Percentiles rank a stretch among this genome's conserved stretches.
Conservation (phyloP, 2,797 vertebrate genomes). For the Sphenodon punctatus region DNA sequence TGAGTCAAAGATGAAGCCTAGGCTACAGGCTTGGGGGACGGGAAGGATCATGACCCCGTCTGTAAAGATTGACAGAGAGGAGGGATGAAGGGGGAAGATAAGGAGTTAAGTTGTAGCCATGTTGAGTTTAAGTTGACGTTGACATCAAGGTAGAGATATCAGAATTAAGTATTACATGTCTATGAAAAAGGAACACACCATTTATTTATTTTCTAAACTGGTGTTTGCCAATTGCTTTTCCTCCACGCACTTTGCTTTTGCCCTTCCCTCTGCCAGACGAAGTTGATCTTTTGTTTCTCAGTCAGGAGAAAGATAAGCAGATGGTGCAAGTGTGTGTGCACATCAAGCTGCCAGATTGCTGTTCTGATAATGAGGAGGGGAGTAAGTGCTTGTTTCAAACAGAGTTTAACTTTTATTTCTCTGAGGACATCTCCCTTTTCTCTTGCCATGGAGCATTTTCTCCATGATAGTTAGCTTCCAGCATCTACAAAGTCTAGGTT, state of each 20-base stretch:
- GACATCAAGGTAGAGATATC: background rate
- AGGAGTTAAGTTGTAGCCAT: no score
- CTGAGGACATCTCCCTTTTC: background rate
- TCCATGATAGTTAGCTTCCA: background rate
- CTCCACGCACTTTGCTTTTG: background rate
- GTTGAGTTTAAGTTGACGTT: no score
- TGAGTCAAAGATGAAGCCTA: no score
- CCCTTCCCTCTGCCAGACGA: background rate
- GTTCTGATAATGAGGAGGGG: background rate
- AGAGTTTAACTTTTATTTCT: fast-evolving
- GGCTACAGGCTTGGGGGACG: no score
- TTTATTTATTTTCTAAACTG: background rate
- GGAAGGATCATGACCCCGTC: no score
- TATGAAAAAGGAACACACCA: background rate
- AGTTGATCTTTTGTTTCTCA: background rate
- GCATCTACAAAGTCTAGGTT: background rate
- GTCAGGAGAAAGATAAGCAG: fast-evolving
- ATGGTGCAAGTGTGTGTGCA: background rate
- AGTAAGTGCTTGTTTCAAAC: background rate
- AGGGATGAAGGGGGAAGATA: no score
- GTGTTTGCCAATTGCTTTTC: background rate
- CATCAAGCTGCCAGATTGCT: fast-evolving
- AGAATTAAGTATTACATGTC: background rate
- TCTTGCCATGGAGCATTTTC: background rate
- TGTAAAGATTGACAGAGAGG: no score